Base-by-base conservation (phyloP, 2,888 invertebrate genomes). In the Cosmia trapezina region DNA sequence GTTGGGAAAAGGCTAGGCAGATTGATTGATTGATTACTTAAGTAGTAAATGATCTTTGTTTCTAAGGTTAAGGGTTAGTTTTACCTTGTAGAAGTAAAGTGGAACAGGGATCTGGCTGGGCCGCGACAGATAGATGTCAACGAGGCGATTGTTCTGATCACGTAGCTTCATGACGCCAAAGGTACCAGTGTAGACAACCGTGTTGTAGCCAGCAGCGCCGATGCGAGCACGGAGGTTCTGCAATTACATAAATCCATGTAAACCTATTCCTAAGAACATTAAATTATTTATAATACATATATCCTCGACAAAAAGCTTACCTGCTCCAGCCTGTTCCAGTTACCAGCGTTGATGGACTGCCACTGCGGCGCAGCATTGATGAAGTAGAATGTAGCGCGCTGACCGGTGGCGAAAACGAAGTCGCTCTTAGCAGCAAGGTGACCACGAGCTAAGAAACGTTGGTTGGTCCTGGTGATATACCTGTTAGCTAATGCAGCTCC, bases 321-420 rank as follows among this genome's bases (percentile, higher is more conserved):
- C 83, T 90, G 92, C 85, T 97, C 97, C 19, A 97, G 89, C 65
- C 84, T 90, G 88, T 96, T 95, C 97, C 97, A 97, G 87, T 97
- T 97, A 17, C 97, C 96, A 69, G 91, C 96, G 79, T 97, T 97
- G 86, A 97, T 96, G 0, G 94, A 94, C 71, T 97, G 97, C 97
- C 97, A 97, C 83, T 97, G 97, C 2, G 97, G 97, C 1, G 97
- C 97, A 1, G 96, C 96, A 87, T 97, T 97, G 62, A 97, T 92
- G 86, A 96, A 97, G 89, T 97, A 97, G 90, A 97, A 97, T 0
- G 97, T 96, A 0, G 97, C 90, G 0, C 95, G 91, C 85, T 97
- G 97, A 57, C 96, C 96, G 14, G 96, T 91, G 0, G 96, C 97
- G 83, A 96, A 97, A 19, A 97, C 92, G 83, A 96, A 97, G 89